Evolutionary conservation across 2,113 vertebrate genomes (phyloP), one percentile per base, ranked within the genome.

Genomic region (Dicentrarchus labrax): DNA sequence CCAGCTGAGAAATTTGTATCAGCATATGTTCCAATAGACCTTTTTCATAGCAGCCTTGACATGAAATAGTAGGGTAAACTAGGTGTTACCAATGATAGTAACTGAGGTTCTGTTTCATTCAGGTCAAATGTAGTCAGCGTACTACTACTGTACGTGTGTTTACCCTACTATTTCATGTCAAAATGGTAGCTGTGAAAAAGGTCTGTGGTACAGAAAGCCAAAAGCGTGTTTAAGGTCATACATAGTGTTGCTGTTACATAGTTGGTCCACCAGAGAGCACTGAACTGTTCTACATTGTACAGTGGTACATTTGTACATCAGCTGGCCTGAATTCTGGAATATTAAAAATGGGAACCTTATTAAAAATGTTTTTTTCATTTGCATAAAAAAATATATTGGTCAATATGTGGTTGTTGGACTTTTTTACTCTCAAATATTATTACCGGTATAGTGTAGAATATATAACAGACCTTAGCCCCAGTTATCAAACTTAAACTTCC

Each of bases 381-480:
- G 10, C 8, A 64, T 51, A 39, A 30, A 30, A 54, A 56, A 43
- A 43, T 4, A 21, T 5, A 62, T 4, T 24, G 36, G 8, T 11
- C 61, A 15, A 22, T 6, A 21, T 64, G 61, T 19, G 10, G 7
- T 5, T 39, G 19, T 43, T 9, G 1, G 17, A 62, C 2, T 17
- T 59, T 39, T 41, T 6, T 53, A 62, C n/a, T 11, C 8, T 30
- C 39, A 36, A 59, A 60, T 5, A 41, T 56, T 41, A 30, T 30
- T 30, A 30, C 17, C 5, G 9, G 11, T 73, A 7, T 24, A 17
- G 19, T 0, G 11, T 7, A 47, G 66, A 76, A 47, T 59, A 60
- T 67, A 48, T 72, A 72, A 81, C 75, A 80, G 75, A 82, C 43
- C 1, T 22, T 3, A 11, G 4, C 6, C 17, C 24, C 36, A n/a